Percentiles rank a stretch among this genome's conserved stretches.
Evolutionary conservation across 2,888 invertebrate species (phyloP).

Genomic region (Desoria tigrina): DNA sequence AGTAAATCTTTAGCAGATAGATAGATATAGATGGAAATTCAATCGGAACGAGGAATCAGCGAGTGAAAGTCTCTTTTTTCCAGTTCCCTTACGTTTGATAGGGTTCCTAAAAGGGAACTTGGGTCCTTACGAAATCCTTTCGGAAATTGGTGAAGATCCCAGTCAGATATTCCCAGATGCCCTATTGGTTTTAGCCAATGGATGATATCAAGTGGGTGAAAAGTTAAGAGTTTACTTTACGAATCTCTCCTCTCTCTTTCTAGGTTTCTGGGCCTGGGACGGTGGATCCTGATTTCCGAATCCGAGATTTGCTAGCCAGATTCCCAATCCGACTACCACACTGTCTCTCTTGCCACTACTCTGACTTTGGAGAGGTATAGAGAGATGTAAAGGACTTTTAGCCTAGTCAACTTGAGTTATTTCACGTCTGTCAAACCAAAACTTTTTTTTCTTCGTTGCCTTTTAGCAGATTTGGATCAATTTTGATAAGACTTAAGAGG

Average conservation of each 20-base stretch:
- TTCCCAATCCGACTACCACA: no score
- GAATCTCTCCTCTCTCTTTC: neutral
- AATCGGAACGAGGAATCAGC: neutral
- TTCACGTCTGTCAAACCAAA: conserved; percentile 16
- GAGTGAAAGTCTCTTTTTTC: neutral
- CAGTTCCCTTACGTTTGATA: no score
- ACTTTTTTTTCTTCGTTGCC: neutral
- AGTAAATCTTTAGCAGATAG: conserved; percentile 3
- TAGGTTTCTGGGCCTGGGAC: no score
- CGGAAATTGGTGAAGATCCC: no score
- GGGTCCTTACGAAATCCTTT: no score
- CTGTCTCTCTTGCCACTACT: no score
- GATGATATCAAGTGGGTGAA: conserved; percentile 5
- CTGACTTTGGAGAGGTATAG: no score
- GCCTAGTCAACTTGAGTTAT: conserved; percentile 13
- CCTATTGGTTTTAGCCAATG: no score
- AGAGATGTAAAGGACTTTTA: neutral
- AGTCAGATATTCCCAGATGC: no score
- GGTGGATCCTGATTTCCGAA: no score
- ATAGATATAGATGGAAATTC: neutral
- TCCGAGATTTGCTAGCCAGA: no score
- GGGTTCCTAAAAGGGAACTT: no score
- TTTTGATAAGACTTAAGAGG: conserved; percentile 5
- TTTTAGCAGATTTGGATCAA: conserved; percentile 10
- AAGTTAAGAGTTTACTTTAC: conserved; percentile 5